A percentile compares a stretch with the other conserved stretches of the same genome.
Evolutionary conservation across 1,140 invertebrate genomes (phyloP).

Genomic region (Bombus superbus): DNA sequence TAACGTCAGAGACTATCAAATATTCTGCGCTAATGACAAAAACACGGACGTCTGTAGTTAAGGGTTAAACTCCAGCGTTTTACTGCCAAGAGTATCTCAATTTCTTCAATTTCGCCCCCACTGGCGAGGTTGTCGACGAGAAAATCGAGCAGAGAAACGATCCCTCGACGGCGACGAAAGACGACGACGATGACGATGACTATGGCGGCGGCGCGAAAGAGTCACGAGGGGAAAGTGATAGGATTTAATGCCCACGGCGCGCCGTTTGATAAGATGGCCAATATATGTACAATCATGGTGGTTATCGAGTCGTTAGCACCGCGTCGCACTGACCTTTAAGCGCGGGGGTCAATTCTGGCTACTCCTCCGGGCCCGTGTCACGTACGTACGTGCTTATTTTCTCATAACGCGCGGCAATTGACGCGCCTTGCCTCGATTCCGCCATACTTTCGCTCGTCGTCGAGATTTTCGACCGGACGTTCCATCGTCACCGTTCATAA

Average conservation of each 20-base stretch:
- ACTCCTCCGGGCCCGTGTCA: conserved; percentile 55
- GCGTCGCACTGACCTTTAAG: conserved; percentile 68
- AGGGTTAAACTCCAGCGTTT: neutral
- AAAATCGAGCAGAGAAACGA: conserved; percentile 7
- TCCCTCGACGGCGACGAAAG: neutral
- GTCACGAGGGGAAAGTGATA: conserved; percentile 51
- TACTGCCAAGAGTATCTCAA: neutral
- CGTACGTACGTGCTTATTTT: conserved; percentile 65
- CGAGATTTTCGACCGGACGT: neutral
- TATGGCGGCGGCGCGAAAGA: neutral
- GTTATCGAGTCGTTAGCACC: conserved; percentile 68
- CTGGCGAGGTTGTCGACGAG: conserved; percentile 1
- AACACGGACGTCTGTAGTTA: neutral
- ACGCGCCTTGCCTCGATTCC: conserved; percentile 63
- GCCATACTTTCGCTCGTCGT: conserved; percentile 60
- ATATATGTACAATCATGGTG: conserved; percentile 68
- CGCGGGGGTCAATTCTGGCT: conserved; percentile 66
- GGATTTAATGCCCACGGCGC: conserved; percentile 66
- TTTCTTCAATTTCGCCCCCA: conserved; percentile 11
- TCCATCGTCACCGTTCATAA: neutral
- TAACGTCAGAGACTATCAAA: neutral
- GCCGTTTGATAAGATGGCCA: conserved; percentile 68
- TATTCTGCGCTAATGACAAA: neutral
- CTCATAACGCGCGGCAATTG: conserved; percentile 67
- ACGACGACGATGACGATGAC: conserved; percentile 9